Conservation (phyloP, 2,113 vertebrate genomes). For the Cisticola juncidis region DNA sequence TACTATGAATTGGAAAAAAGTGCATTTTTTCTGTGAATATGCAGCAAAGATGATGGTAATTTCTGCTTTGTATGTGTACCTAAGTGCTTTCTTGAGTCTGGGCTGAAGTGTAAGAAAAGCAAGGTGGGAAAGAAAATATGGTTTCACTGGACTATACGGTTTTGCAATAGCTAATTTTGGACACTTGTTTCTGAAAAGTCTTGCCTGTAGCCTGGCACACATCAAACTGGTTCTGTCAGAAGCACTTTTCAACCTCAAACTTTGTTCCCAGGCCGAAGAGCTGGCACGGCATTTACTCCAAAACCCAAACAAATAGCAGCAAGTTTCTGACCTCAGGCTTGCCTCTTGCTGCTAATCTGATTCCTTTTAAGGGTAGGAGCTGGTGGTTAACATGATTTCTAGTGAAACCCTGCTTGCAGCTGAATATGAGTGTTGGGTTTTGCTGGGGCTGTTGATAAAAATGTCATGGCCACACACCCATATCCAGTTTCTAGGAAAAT, state of each 20-base stretch:
- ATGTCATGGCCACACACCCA: not conserved
- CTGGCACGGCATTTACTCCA: not conserved
- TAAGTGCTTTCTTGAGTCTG: not conserved
- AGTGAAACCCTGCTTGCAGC: not conserved
- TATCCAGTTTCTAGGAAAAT: constrained; percentile 15
- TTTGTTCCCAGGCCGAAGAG: constrained; percentile 51
- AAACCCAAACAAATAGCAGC: constrained; percentile 43
- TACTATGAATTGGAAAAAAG: not conserved
- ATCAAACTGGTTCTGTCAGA: constrained; percentile 22
- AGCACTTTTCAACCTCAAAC: constrained; percentile 33
- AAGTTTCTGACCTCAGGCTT: constrained; percentile 35
- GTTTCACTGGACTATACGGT: not conserved
- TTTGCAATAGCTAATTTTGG: constrained; percentile 13
- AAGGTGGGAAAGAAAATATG: not conserved
- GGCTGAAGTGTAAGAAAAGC: not conserved
- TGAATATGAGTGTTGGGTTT: not conserved
- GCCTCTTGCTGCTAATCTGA: constrained; percentile 53
- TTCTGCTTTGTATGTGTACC: not conserved
- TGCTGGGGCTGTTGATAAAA: not conserved
- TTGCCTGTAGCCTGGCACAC: constrained; percentile 12
- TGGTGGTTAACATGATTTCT: constrained; percentile 28
- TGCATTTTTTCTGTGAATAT: not conserved
- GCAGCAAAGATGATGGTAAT: not conserved
- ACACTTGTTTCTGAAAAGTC: not conserved
- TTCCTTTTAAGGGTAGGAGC: constrained; percentile 73